Conservation (phyloP, 2,113 vertebrate species). For the Brachypteracias leptosomus region DNA sequence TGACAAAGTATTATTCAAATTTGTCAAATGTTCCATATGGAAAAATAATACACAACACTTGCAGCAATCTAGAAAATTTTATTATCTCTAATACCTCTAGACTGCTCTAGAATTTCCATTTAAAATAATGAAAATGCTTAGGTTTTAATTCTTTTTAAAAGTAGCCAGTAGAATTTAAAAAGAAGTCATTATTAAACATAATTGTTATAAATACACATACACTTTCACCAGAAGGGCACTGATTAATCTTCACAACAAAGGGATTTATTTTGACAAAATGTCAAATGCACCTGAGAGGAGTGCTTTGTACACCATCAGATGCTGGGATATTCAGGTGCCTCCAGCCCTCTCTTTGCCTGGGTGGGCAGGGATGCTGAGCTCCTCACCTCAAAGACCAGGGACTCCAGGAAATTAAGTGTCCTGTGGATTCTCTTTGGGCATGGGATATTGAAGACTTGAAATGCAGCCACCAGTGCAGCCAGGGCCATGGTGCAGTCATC, state of each 20-base stretch:
- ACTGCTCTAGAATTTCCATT: not conserved
- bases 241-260: not conserved
- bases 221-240: not conserved
- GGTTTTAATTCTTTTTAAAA: not conserved
- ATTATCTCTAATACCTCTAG: not conserved
- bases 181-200: not conserved
- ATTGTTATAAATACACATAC: not conserved
- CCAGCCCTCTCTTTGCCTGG: not conserved
- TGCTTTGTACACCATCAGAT: not conserved
- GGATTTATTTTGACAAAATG: not conserved
- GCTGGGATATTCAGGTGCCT: not conserved
- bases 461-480: slow-evolving; percentile 57
- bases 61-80: not conserved
- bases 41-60: not conserved
- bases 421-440: slow-evolving; percentile 54
- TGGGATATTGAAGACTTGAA: slow-evolving; percentile 49
- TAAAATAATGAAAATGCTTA: not conserved
- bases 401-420: slow-evolving; percentile 68
- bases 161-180: not conserved
- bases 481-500: slow-evolving; percentile 60
- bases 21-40: not conserved
- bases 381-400: slow-evolving; percentile 60
- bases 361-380: not conserved
- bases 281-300: not conserved
- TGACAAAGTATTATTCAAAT: not conserved